A percentile compares a stretch with the other conserved stretches of the same genome.
These are phyloP conservation scores for Eurois occulta DNA, from an alignment of 2,888 invertebrate genomes.

Conservation along the genomic window DNA sequence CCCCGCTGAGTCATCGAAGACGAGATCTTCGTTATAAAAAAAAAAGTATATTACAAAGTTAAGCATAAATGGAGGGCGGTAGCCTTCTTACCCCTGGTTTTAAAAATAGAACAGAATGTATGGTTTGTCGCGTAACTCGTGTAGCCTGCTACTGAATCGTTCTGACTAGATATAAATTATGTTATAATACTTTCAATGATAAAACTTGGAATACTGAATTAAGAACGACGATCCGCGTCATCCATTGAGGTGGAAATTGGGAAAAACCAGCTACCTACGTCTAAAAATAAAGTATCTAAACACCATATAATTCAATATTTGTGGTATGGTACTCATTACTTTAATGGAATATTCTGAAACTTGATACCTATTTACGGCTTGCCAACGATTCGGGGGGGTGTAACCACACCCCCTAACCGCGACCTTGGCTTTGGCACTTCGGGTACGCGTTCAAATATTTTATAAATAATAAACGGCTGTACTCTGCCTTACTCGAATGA, in stretches of 20 bases:
- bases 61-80: constrained; percentile 44
- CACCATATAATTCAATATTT: constrained; percentile 4
- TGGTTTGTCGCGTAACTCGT: constrained; percentile 1
- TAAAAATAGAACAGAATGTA: constrained; percentile 41
- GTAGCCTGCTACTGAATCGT: constrained; percentile 12
- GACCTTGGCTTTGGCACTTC: constrained; percentile 53
- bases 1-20: constrained; percentile 56
- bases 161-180: not conserved
- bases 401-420: constrained; percentile 36
- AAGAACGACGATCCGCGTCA: not conserved
- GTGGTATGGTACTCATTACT: constrained; percentile 29
- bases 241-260: not conserved
- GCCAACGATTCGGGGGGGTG: constrained; percentile 34
- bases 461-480: constrained; percentile 45
- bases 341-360: constrained; percentile 56
- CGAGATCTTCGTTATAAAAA: constrained; percentile 44
- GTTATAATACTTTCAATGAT: not conserved
- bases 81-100: constrained; percentile 34
- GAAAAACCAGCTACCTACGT: not conserved
- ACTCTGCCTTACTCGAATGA: not conserved
- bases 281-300: not conserved
- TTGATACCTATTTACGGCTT: constrained; percentile 40
- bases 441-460: constrained; percentile 48
- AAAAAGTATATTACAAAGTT: constrained; percentile 34
- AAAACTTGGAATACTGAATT: not conserved